phyloP scores from a whole-genome alignment of 2,797 vertebrate genomes.

The Holocentrus rufus region DNA sequence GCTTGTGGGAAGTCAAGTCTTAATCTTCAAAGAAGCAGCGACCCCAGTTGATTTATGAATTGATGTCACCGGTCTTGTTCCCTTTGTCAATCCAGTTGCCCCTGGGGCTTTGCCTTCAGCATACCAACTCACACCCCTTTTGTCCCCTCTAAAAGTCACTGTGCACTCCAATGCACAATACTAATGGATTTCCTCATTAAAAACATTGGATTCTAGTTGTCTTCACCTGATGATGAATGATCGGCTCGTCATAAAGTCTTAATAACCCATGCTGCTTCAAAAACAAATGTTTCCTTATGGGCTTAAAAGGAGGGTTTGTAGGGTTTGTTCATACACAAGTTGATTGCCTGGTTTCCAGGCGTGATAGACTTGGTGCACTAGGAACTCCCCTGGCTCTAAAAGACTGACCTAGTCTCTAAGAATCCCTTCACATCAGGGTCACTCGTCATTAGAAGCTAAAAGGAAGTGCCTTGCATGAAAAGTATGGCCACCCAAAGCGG shows the following conservation, averaged over 20 bases:
- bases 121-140: conserved; percentile 74
- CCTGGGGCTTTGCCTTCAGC: conserved; percentile 60
- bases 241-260: conserved; percentile 64
- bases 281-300: conserved; percentile 56
- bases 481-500: conserved; percentile 86
- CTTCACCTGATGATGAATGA: conserved; percentile 62
- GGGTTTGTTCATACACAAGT: conserved; percentile 70
- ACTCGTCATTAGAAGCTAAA: conserved; percentile 85
- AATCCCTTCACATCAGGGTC: conserved; percentile 83
- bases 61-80: conserved; percentile 69
- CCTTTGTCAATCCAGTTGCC: conserved; percentile 58
- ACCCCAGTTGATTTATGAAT: conserved; percentile 74
- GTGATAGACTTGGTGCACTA: conserved; percentile 81
- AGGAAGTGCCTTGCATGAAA: conserved; percentile 81
- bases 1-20: conserved; percentile 66
- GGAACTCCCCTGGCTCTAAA: conserved; percentile 80
- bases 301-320: conserved; percentile 57
- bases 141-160: conserved; percentile 66
- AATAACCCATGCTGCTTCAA: conserved; percentile 66
- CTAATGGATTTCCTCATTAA: conserved; percentile 47
- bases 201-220: conserved; percentile 41
- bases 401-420: conserved; percentile 83
- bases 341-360: conserved; percentile 80
- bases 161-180: conserved; percentile 37
- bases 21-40: conserved; percentile 51